phyloP scores from a whole-genome alignment of 1,140 invertebrate species.

The Lethrus apterus region DNA sequence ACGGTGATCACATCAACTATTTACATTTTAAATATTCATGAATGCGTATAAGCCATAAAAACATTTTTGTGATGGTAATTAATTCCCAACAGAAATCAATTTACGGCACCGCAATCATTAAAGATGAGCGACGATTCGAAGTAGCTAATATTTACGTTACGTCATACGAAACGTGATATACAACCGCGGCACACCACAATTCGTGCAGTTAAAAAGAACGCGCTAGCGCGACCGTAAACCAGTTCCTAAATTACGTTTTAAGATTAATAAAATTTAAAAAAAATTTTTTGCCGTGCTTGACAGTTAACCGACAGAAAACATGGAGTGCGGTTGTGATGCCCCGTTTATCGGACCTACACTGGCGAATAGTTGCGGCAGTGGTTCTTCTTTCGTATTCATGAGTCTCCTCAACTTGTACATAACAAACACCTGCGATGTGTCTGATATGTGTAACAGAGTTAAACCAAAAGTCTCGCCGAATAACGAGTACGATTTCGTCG shows the following conservation, averaged over 20 bases:
- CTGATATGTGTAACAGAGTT: conserved; percentile 45
- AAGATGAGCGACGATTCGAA: too few species aligned
- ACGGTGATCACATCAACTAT: too few species aligned
- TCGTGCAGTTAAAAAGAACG: conserved; percentile 2
- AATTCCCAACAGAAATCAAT: too few species aligned
- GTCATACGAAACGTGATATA: neutral
- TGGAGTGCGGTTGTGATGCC: conserved; percentile 37
- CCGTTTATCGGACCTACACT: conserved; percentile 44
- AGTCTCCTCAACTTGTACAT: conserved; percentile 48
- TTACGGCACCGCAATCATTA: too few species aligned
- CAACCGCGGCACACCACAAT: neutral
- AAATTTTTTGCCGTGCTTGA: neutral
- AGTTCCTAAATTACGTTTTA: conserved; percentile 1
- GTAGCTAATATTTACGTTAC: too few species aligned
- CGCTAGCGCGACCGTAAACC: conserved; percentile 2
- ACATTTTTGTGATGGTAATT: too few species aligned
- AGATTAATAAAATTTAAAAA: neutral
- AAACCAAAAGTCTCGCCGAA: conserved; percentile 37
- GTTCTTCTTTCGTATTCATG: conserved; percentile 49
- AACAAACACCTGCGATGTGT: conserved; percentile 42
- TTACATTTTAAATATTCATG: too few species aligned
- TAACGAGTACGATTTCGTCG: conserved; percentile 50
- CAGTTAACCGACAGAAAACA: conserved; percentile 15
- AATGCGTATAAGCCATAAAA: too few species aligned
- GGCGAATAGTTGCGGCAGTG: conserved; percentile 44